phyloP scores from a whole-genome alignment of 2,888 invertebrate species.

The Lycia hirtaria region DNA sequence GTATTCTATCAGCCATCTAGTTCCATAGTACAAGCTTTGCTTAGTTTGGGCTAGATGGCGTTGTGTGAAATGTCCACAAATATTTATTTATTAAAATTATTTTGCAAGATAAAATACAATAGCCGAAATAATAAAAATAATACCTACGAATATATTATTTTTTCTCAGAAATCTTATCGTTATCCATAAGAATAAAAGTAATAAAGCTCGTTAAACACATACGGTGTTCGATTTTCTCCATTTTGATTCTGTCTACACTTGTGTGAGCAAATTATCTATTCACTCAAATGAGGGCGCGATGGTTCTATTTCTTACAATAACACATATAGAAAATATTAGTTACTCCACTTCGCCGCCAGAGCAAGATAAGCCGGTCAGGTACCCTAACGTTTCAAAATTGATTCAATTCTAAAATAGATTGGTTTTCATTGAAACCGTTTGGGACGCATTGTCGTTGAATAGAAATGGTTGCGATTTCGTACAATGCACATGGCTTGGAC shows the following conservation, averaged over 20 bases:
- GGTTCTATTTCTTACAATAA: neutral
- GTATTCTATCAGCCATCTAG: too few species aligned
- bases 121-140: too few species aligned
- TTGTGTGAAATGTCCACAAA: too few species aligned
- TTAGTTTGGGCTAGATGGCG: too few species aligned
- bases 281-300: neutral
- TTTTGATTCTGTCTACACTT: slow-evolving; percentile 1
- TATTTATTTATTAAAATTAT: too few species aligned
- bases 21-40: too few species aligned
- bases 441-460: slow-evolving; percentile 14
- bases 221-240: neutral
- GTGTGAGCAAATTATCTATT: neutral
- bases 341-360: too few species aligned
- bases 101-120: too few species aligned
- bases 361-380: neutral
- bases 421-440: slow-evolving; percentile 17
- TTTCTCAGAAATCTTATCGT: too few species aligned
- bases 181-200: too few species aligned
- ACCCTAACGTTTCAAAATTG: slow-evolving; percentile 16
- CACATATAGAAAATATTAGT: neutral
- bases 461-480: slow-evolving; percentile 8
- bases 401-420: slow-evolving; percentile 22
- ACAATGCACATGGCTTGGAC: slow-evolving; percentile 8
- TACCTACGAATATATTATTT: too few species aligned
- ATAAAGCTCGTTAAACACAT: neutral